Evolutionary conservation across 2,888 invertebrate genomes (phyloP), one percentile per base, ranked within the genome.

Genomic region (Stenchaetothrips biformis): DNA sequence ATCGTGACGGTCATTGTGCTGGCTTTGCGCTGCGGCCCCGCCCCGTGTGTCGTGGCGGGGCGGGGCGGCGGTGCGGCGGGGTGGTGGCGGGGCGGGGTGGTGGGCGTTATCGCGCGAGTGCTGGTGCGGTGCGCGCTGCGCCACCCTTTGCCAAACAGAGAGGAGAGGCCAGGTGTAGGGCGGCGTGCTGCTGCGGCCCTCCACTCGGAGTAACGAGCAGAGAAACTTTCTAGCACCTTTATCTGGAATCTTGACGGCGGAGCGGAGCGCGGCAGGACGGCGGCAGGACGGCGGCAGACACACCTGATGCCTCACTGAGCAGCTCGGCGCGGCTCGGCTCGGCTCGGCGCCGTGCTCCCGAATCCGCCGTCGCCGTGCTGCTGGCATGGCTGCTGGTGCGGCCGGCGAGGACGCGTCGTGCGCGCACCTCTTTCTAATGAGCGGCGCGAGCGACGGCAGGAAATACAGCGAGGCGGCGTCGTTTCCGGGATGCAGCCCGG

Each of bases 211-310:
- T 74, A 74, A 74, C 67, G 67, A 74, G 67, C 67, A 74, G 67
- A 74, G 67, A 74, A 74, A 74, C 67, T 74, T 74, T 74, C 67
- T 74, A 74, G 67, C 67, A 74, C 67, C 67, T 74, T 74, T 74
- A 74, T 74, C 67, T 74, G 67, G 67, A 25, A 74, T 74, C 67
- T 74, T 74, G 67, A 74, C 25, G 67, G 37, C 37, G 37, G 37
- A 2, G 37, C 37, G 37, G 37, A 37, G 37, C 37, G 13, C 13
- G 53, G 53, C 13, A 11, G 53, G 53, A 18, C 13, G 13, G 53
- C 16, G 37, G 67, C 67, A 8, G 67, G 67, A 25, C 67, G 67
- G 67, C 67, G 11, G 67, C 25, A 25, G 67, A 74, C 67, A 74
- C 67, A 74, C 67, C 67, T 74, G 67, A 74, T 74, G 67, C 67